Evolutionary conservation across 2,113 vertebrate species (phyloP).

Genomic region (Elaphurus davidianus): DNA sequence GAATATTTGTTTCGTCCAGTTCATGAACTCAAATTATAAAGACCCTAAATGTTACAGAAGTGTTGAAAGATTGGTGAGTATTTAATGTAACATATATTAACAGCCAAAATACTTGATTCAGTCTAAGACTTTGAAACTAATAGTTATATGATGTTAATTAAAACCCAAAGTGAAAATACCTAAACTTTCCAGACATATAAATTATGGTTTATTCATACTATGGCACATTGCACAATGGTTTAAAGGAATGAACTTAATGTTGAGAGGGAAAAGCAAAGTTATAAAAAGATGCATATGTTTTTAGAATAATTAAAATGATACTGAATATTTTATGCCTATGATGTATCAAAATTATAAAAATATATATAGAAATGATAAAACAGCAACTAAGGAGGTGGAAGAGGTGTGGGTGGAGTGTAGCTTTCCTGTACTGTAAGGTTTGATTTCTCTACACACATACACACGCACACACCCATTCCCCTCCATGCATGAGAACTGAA

Average conservation of each 20-base stretch:
- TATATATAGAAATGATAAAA: background rate
- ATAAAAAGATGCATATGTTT: background rate
- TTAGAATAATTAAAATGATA: background rate
- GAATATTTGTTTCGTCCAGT: conserved; percentile 12
- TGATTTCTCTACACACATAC: background rate
- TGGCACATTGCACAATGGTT: background rate
- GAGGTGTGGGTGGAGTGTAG: background rate
- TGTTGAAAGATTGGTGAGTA: conserved; percentile 74
- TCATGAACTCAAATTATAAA: conserved; percentile 38
- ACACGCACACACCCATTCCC: fast-evolving
- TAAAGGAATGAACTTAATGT: background rate
- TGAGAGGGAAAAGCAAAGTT: conserved; percentile 11
- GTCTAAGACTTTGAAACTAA: background rate
- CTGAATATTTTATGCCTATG: background rate
- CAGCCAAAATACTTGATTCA: background rate
- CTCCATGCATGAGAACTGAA: background rate
- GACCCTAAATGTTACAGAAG: conserved; percentile 66
- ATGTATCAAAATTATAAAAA: background rate
- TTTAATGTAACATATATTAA: conserved; percentile 27
- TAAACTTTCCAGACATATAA: background rate
- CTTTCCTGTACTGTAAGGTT: background rate
- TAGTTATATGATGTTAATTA: background rate
- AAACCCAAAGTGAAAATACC: background rate
- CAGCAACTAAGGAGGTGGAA: background rate
- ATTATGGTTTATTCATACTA: background rate